Evolutionary conservation across 2,888 invertebrate genomes (phyloP).

Genomic region (Tuberolachnus salignus): DNA sequence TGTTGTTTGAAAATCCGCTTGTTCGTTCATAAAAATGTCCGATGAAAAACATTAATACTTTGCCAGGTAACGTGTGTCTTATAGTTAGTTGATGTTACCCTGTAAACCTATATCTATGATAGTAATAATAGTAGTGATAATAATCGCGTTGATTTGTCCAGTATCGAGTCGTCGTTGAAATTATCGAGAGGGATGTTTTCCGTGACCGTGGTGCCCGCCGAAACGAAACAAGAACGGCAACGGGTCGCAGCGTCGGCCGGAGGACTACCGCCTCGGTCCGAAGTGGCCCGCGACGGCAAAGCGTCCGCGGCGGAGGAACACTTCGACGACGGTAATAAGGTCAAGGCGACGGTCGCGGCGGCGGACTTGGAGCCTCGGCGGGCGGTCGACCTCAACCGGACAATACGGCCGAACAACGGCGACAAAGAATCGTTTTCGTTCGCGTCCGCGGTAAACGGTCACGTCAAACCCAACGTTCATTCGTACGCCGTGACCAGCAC

Average conservation of each 20-base stretch:
- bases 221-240: background rate
- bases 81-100: no score
- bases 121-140: no score
- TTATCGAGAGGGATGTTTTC: conserved; percentile 11
- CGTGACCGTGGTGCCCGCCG: conserved; percentile 33
- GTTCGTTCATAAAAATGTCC: no score
- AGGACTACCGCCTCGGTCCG: background rate
- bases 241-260: background rate
- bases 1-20: no score
- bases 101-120: no score
- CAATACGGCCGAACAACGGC: background rate
- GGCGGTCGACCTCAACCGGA: background rate
- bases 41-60: no score
- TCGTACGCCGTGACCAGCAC: background rate
- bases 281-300: background rate
- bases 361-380: background rate
- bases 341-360: background rate
- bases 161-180: conserved; percentile 23
- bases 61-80: no score
- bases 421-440: background rate
- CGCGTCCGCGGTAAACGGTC: background rate
- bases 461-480: background rate
- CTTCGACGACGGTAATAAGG: background rate
- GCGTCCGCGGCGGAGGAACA: background rate
- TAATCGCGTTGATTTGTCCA: no score